Evolutionary conservation across 30 jellyfish, hydroid and myxozoan species (phyloP).

Genomic region (Rhopilema esculentum): DNA sequence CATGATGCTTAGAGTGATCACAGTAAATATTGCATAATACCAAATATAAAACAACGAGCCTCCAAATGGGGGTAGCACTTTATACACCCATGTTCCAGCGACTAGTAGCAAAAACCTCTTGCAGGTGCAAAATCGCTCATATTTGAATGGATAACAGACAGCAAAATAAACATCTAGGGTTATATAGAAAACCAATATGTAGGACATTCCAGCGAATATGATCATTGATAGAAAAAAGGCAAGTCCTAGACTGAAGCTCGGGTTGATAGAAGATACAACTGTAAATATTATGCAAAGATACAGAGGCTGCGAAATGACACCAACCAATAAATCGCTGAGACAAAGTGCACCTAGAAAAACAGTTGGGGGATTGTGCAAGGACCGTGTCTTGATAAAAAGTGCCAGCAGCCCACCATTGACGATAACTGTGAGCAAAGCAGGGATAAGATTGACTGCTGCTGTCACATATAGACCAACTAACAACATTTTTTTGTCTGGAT

Average conservation of each 20-base stretch:
- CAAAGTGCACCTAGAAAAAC: slow-evolving; percentile 31
- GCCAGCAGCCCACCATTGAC: slow-evolving; percentile 17
- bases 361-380: slow-evolving; percentile 27
- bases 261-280: background rate
- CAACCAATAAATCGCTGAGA: slow-evolving; percentile 40
- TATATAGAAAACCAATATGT: slow-evolving; percentile 6
- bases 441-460: slow-evolving; percentile 5
- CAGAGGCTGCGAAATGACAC: slow-evolving; percentile 29
- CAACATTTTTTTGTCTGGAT: background rate
- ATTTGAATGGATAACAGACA: slow-evolving; percentile 35
- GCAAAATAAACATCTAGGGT: slow-evolving; percentile 47
- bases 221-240: background rate
- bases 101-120: background rate
- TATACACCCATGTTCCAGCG: slow-evolving; percentile 13
- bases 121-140: slow-evolving; percentile 10
- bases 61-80: background rate
- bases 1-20: slow-evolving; percentile 2
- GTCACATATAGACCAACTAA: background rate
- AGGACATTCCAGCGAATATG: slow-evolving; percentile 27
- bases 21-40: background rate
- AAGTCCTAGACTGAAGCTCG: background rate
- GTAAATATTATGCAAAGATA: background rate
- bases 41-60: background rate
- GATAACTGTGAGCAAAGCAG: slow-evolving; percentile 23
- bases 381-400: background rate